Percentiles rank a stretch among this genome's conserved stretches.
phyloP scores from a whole-genome alignment of 2,888 invertebrate genomes.

The Eupeodes luniger region DNA sequence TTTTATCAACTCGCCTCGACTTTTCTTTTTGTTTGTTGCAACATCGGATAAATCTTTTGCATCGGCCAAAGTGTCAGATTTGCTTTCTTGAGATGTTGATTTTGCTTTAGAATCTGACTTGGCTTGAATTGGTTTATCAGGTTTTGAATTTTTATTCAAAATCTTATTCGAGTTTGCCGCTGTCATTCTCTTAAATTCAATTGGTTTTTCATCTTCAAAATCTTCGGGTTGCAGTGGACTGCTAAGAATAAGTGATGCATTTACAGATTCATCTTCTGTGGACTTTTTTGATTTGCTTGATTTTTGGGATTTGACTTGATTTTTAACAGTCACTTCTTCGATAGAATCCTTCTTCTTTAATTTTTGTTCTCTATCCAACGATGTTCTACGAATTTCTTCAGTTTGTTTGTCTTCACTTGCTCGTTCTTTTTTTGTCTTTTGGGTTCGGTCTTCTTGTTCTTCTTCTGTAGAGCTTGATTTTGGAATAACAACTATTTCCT shows the following conservation, averaged over 20 bases:
- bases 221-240: constrained; percentile 35
- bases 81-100: neutral
- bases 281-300: constrained; percentile 23
- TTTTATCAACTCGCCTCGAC: constrained; percentile 28
- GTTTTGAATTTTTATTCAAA: constrained; percentile 38
- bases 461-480: constrained; percentile 4
- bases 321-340: constrained; percentile 59
- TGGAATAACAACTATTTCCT: neutral
- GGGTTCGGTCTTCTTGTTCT: neutral
- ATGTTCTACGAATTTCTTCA: neutral
- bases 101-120: constrained; percentile 42
- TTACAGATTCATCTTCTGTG: constrained; percentile 35
- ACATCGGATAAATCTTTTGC: constrained; percentile 5
- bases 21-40: constrained; percentile 24
- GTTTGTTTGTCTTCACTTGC: neutral
- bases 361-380: constrained; percentile 34
- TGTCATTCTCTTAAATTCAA: constrained; percentile 76
- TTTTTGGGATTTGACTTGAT: constrained; percentile 36
- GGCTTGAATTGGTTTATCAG: constrained; percentile 63
- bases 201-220: constrained; percentile 69
- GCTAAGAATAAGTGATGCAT: constrained; percentile 62
- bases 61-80: neutral
- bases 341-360: constrained; percentile 59
- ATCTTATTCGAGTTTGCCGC: constrained; percentile 21
- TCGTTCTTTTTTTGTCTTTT: constrained; percentile 17